These are phyloP conservation scores for Coelopa pilipes DNA, from an alignment of 2,888 invertebrate species.

Conservation along the genomic window DNA sequence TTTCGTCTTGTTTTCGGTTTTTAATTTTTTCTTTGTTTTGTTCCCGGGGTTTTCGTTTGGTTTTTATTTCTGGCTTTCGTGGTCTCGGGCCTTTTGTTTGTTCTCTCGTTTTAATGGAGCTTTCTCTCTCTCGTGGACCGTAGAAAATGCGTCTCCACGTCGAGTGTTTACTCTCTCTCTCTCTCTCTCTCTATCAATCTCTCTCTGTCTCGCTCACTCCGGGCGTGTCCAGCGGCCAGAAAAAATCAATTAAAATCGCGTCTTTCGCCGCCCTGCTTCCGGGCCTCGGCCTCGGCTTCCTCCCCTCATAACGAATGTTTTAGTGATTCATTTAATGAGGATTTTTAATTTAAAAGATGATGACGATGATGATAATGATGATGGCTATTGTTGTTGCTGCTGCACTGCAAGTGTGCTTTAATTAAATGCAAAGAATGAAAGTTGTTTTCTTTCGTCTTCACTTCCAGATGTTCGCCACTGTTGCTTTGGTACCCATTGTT, in stretches of 20 bases:
- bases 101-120: background rate
- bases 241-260: too few species aligned
- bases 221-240: too few species aligned
- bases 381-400: background rate
- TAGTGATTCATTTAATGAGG: slow-evolving; percentile 24
- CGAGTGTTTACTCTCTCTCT: slow-evolving; percentile 9
- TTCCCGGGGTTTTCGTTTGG: background rate
- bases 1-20: background rate
- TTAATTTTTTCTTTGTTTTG: background rate
- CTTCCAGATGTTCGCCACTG: background rate
- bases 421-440: slow-evolving; percentile 1
- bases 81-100: background rate
- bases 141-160: background rate
- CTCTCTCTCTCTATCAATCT: background rate
- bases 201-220: background rate
- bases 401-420: background rate
- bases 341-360: background rate
- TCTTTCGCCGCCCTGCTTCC: background rate
- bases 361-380: background rate
- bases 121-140: slow-evolving; percentile 4
- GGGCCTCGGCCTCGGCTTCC: background rate
- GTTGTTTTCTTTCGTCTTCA: background rate
- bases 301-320: slow-evolving; percentile 3
- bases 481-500: too few species aligned
- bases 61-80: too few species aligned